A percentile compares a stretch with the other conserved stretches of the same genome.
Conservation (phyloP, 2,888 invertebrate species). For the Gortyna flavago region DNA sequence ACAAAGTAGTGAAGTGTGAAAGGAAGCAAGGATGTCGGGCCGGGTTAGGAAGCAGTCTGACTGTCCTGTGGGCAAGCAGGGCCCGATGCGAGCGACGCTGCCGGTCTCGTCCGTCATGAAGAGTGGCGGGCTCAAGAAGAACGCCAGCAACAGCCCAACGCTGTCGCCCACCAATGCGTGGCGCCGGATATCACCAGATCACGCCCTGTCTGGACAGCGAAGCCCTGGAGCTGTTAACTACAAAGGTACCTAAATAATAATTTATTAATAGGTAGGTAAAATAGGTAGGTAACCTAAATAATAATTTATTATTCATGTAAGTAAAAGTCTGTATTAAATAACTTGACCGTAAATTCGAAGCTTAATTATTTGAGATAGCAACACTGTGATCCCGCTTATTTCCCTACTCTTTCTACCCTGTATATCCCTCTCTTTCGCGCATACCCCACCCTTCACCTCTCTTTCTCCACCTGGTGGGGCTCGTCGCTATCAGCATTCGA, state of each 20-base stretch:
- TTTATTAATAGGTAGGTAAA: neutral
- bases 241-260: conserved; percentile 89
- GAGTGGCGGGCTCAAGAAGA: conserved; percentile 91
- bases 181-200: conserved; percentile 93
- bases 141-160: conserved; percentile 91
- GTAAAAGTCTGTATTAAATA: neutral
- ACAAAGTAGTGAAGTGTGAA: conserved; percentile 69
- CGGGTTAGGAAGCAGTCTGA: conserved; percentile 92
- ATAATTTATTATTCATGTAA: neutral
- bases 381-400: too few species aligned
- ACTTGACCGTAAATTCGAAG: too few species aligned
- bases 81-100: conserved; percentile 94
- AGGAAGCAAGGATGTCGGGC: conserved; percentile 88
- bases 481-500: too few species aligned
- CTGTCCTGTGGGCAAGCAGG: conserved; percentile 90
- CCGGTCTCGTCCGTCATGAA: conserved; percentile 93
- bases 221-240: conserved; percentile 93
- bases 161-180: conserved; percentile 92
- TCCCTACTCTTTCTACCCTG: too few species aligned
- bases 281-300: conserved; percentile 92
- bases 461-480: too few species aligned
- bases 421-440: too few species aligned
- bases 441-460: too few species aligned
- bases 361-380: too few species aligned
- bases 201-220: conserved; percentile 92